Evolutionary conservation across 2,888 invertebrate genomes (phyloP), one percentile per base, ranked within the genome.

Genomic region (Zaprionus bogoriensis): DNA sequence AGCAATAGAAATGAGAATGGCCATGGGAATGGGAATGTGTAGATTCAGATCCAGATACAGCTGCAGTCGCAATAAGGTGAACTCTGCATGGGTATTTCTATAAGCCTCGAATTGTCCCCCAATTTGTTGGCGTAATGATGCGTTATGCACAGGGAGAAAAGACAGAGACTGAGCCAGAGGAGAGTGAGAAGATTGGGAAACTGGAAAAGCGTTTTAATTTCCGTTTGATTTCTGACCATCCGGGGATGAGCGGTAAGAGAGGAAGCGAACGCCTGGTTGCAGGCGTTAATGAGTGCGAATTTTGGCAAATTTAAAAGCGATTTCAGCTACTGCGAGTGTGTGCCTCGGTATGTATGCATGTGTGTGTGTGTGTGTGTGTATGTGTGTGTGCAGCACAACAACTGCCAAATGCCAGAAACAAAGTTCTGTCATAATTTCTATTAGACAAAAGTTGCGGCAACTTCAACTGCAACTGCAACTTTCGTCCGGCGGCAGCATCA

Each of bases 351-450:
- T 20, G n/a, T 22, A 7, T n/a, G 25, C n/a, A 27, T 39, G 38
- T 48, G 14, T 47, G 52, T 38, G 51, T 12, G 47, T 36, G 27
- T 39, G 32, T 48, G 23, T 46, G 9, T 48, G 47, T 39, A 32
- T 27, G 45, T 44, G 38, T 64, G 32, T 48, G 41, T 47, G 23
- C 20, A 22, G 38, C 44, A 59, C 58, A 73, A 64, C 68, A 73
- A 57, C 60, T 44, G 51, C 41, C 41, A 74, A 77, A 63, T 64
- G 74, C 50, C 71, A 74, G 59, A 77, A 69, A 73, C 73, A 78
- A 82, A 82, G 73, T 78, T 78, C 63, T 64, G 58, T 69, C 82
- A 78, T 82, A 78, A 77, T 80, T 80, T 77, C 67, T 57, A 78
- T 75, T 72, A 66, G 75, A 63, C 62, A 48, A 74, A 74, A 74